phyloP scores from a whole-genome alignment of 2,888 invertebrate genomes.

The Ornithoptera priamus region DNA sequence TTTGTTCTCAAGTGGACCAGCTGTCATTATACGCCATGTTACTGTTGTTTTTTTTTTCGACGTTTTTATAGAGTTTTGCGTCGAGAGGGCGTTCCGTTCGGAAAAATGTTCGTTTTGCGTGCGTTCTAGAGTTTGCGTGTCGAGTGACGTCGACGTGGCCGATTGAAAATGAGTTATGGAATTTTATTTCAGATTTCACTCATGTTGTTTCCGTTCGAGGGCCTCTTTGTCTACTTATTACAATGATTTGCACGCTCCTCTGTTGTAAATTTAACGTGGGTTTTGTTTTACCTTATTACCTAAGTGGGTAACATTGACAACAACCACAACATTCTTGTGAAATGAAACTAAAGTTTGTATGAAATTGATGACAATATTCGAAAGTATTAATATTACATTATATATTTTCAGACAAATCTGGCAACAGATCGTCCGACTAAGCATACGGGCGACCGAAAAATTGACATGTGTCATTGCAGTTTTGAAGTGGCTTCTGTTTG shows the following conservation, averaged over 20 bases:
- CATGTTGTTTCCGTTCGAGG: conserved; percentile 53
- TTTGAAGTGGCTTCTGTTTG: conserved; percentile 74
- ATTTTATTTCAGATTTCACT: conserved; percentile 59
- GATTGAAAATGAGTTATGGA: conserved; percentile 73
- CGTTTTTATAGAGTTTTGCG: conserved; percentile 79
- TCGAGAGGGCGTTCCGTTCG: conserved; percentile 76
- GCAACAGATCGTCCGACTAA: conserved; percentile 39
- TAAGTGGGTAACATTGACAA: conserved; percentile 14
- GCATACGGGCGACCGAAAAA: conserved; percentile 45
- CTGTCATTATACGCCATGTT: conserved; percentile 82
- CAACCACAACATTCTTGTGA: conserved; percentile 4
- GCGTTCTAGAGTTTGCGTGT: conserved; percentile 77
- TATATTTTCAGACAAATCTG: conserved; percentile 1
- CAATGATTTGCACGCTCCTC: conserved; percentile 31
- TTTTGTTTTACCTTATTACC: conserved; percentile 17
- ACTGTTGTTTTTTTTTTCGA: conserved; percentile 77
- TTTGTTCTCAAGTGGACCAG: conserved; percentile 82
- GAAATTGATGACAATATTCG: background rate
- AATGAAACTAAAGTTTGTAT: background rate
- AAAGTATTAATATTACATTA: background rate
- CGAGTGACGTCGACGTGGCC: conserved; percentile 66
- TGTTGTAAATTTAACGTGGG: conserved; percentile 14
- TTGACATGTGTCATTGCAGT: conserved; percentile 76
- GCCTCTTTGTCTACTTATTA: conserved; percentile 49
- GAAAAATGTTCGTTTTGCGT: conserved; percentile 80